A percentile compares a stretch with the other conserved stretches of the same genome.
Conservation (phyloP, 2,113 vertebrate species). For the Uria aalge region DNA sequence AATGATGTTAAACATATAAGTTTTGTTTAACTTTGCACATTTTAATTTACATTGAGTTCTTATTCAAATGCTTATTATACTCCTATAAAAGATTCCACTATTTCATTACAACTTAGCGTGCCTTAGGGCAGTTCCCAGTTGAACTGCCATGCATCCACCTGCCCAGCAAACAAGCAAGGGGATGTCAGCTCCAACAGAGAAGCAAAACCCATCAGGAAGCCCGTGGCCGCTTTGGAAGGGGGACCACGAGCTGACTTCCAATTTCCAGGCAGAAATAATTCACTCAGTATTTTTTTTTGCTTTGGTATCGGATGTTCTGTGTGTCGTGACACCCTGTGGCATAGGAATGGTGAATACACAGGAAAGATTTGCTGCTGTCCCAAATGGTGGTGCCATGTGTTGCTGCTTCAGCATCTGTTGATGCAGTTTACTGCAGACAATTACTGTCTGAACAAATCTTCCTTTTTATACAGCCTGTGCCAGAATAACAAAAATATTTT, state of each 20-base stretch:
- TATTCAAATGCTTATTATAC: not conserved
- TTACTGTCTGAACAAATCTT: not conserved
- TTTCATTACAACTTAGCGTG: not conserved
- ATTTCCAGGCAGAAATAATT: not conserved
- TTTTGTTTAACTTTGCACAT: not conserved
- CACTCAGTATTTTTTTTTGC: not conserved
- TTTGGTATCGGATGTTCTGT: not conserved
- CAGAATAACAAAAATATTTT: not conserved
- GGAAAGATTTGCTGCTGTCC: not conserved
- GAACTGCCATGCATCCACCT: not conserved
- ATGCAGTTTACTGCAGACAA: not conserved
- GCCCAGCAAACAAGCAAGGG: fast-evolving
- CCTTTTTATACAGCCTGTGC: not conserved
- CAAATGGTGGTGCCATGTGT: fast-evolving
- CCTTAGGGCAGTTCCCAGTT: not conserved
- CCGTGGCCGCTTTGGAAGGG: fast-evolving
- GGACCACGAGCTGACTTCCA: not conserved
- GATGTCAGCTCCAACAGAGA: fast-evolving
- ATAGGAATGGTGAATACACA: fast-evolving
- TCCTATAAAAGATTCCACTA: not conserved
- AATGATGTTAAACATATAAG: not conserved
- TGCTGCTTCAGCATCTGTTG: not conserved
- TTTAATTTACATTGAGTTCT: not conserved
- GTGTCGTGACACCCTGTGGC: too few species aligned
- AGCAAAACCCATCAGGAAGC: not conserved